Evolutionary conservation across 2,888 invertebrate genomes (phyloP).

Genomic region (Congeria kusceri): DNA sequence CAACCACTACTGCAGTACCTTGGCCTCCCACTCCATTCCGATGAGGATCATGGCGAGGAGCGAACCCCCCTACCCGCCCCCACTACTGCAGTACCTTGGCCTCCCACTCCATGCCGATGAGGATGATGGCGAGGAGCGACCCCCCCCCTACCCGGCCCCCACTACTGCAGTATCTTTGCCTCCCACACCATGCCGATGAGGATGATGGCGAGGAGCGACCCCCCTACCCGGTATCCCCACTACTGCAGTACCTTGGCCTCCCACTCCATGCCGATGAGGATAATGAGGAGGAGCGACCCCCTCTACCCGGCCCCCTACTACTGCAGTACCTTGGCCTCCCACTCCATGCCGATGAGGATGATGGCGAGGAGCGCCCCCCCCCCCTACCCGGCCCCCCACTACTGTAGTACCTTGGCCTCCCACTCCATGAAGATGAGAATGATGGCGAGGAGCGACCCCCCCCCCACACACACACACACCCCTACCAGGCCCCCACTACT

Average conservation of each 20-base stretch:
- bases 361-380: constrained; percentile 93
- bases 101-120: too few species aligned
- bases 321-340: constrained; percentile 88
- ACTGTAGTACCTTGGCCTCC: constrained; percentile 96
- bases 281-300: background rate
- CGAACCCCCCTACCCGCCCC: too few species aligned
- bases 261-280: too few species aligned
- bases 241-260: too few species aligned
- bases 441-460: constrained; percentile 90
- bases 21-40: constrained; percentile 99
- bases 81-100: too few species aligned
- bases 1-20: constrained; percentile 88
- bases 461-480: background rate
- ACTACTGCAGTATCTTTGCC: constrained; percentile 90
- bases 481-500: background rate
- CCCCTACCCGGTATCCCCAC: too few species aligned
- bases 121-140: too few species aligned
- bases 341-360: constrained; percentile 93
- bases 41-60: constrained; percentile 94
- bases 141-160: background rate
- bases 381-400: constrained; percentile 96
- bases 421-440: constrained; percentile 98
- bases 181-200: constrained; percentile 99
- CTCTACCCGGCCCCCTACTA: background rate
- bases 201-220: constrained; percentile 93